phyloP scores from a whole-genome alignment of 2,888 invertebrate genomes.

The Synergus gifuensis region DNA sequence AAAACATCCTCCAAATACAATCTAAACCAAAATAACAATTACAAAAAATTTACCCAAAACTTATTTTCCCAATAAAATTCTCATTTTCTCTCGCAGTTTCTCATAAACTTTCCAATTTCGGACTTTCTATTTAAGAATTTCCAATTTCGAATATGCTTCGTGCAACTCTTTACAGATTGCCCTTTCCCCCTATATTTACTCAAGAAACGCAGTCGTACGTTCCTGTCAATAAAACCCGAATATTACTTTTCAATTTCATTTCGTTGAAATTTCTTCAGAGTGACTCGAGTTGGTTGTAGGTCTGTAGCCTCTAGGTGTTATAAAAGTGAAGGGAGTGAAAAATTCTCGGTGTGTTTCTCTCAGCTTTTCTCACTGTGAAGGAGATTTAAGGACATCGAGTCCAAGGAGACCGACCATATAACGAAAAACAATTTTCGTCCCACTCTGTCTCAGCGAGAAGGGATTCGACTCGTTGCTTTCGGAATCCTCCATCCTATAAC shows the following conservation, averaged over 20 bases:
- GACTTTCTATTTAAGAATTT: background rate
- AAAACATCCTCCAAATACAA: background rate
- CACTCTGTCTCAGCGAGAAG: slow-evolving; percentile 45
- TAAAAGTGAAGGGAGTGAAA: slow-evolving; percentile 30
- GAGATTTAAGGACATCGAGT: slow-evolving; percentile 38
- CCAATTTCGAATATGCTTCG: background rate
- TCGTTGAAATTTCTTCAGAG: slow-evolving; percentile 29
- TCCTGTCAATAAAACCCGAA: slow-evolving; percentile 34
- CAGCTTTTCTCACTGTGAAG: slow-evolving; percentile 13
- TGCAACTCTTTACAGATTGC: background rate
- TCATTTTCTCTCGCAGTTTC: background rate
- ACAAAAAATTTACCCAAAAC: background rate
- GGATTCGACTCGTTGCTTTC: slow-evolving; percentile 42
- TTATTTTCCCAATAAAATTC: background rate
- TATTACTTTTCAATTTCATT: slow-evolving; percentile 42
- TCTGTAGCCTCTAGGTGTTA: slow-evolving; percentile 39
- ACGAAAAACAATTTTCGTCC: slow-evolving; percentile 52
- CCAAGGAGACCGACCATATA: slow-evolving; percentile 22
- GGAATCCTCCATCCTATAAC: slow-evolving; percentile 58
- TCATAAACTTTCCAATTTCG: background rate
- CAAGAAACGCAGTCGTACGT: slow-evolving; percentile 26
- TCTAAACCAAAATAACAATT: background rate
- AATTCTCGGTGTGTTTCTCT: slow-evolving; percentile 29
- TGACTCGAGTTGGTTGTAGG: slow-evolving; percentile 23
- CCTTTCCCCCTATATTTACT: slow-evolving; percentile 9